These are phyloP conservation scores for Polia nebulosa DNA, from an alignment of 2,888 invertebrate species.

Conservation along the genomic window DNA sequence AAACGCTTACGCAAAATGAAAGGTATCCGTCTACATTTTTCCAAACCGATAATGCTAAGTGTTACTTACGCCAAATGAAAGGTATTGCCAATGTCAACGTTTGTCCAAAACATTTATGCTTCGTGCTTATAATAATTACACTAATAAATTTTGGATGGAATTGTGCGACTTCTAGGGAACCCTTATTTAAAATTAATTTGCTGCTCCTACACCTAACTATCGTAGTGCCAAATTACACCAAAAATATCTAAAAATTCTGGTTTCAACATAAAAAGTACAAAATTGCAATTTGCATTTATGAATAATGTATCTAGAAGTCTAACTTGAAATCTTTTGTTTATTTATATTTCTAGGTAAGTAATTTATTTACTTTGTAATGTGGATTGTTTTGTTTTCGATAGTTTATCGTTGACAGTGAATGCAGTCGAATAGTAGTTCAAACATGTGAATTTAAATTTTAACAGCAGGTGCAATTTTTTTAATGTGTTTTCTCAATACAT, in stretches of 20 bases:
- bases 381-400: conserved; percentile 8
- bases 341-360: conserved; percentile 7
- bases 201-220: background rate
- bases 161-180: background rate
- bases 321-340: conserved; percentile 12
- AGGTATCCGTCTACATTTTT: background rate
- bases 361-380: conserved; percentile 12
- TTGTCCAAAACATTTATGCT: background rate
- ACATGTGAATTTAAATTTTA: conserved; percentile 18
- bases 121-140: too few relatives aligned
- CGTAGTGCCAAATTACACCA: background rate
- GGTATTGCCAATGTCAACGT: background rate
- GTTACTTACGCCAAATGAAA: background rate
- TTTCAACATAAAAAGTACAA: conserved; percentile 22
- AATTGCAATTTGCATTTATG: conserved; percentile 48
- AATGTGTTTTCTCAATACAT: conserved; percentile 14
- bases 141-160: background rate
- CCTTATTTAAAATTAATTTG: background rate
- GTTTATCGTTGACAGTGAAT: conserved; percentile 11
- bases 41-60: background rate
- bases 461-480: background rate
- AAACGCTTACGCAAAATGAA: background rate
- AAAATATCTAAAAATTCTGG: conserved; percentile 8
- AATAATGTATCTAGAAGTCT: conserved; percentile 11
- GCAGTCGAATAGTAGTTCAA: conserved; percentile 10